Base-by-base conservation (phyloP, 2,888 invertebrate genomes). In the Zhuqinia jingwanae region DNA sequence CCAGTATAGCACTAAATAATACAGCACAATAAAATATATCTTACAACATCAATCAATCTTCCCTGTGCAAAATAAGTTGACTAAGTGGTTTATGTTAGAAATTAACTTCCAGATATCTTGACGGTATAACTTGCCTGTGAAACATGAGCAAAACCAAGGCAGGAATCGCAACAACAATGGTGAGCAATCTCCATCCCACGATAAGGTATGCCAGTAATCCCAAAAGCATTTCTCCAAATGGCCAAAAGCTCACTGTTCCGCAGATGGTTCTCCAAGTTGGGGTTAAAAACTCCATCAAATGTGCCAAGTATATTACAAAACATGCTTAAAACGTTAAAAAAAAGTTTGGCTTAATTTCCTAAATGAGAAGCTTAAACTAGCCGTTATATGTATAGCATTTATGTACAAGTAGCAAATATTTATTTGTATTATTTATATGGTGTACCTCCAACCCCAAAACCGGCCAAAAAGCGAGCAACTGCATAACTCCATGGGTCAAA, bases 221-320 rank as follows among this genome's bases (percentile, higher is more conserved):
- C 3, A 89, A 30, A 0, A 83, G 65, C 79, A 88, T 88, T 82
- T 88, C 88, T 50, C 88, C 89, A 0, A 73, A 11, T 2, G 88
- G 88, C 77, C 85, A 88, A 17, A 88, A 58, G 65, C 77, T 88
- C 5, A 89, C 56, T 8, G 83, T 84, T 11, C 89, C 89, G 20
- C 79, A 79, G 8, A 89, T 79, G 0, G 88, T 88, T 76, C 89
- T 65, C 88, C 88, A 88, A 0, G 79, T 65, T 1, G 89, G 88
- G 2, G 88, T 87, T 20, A 89, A 58, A 65, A 88, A 89, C 22
- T 89, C 88, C 89, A 89, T 88, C n/a, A 89, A 75, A 78, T 88
- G 88, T 13, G 88, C 81, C 15, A 88, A 50, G 70, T 87, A 89
- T 2, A 87, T 53, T 6, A 88, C 85, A 47, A 86, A 88, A n/a